Base-by-base conservation (phyloP, 2,797 vertebrate species). In the Schizopygopsis pylzovi region DNA sequence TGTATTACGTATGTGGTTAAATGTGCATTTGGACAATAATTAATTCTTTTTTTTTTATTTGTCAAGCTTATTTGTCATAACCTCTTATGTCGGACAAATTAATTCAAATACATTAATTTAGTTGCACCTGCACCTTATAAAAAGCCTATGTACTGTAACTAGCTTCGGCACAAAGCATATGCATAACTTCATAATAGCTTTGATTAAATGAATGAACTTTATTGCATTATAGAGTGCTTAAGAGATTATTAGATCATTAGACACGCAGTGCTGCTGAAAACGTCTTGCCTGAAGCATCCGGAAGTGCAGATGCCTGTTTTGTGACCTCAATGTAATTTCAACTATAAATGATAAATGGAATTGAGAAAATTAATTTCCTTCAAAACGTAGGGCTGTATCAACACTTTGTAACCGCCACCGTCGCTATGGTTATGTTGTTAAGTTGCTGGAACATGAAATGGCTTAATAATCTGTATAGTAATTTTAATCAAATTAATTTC, bases 401-500 rank as follows among this genome's bases (percentile, higher is more conserved):
- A 89, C 88, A 73, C 72, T 49, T 67, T 87, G 65, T 91, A 71
- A 43, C 28, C 25, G 54, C 79, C 52, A 65, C 15, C 88, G 81
- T 86, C 83, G 77, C 86, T 83, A 85, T 67, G 70, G 90, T 90
- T 87, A 87, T 92, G 92, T 95, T 91, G 90, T 95, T 96, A 96
- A 96, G 94, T 93, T 94, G 89, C 93, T 96, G 96, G 94, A 94
- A 96, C 96, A 96, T 96, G 94, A 96, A 96, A 96, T 90, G 92
- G 92, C 94, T 93, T 95, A 95, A 93, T 96, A 95, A 96, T 95
- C 90, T 90, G 91, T 93, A 95, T 94, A 94, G 96, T 95, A 90
- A 94, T 96, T 97, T 97, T 97, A 97, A 98, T 97, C 97, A 96
- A 98, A 98, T 98, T 96, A 97, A 98, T 97, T 97, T 96, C 95